phyloP scores from a whole-genome alignment of 2,113 vertebrate species.

The Colinus virginianus region DNA sequence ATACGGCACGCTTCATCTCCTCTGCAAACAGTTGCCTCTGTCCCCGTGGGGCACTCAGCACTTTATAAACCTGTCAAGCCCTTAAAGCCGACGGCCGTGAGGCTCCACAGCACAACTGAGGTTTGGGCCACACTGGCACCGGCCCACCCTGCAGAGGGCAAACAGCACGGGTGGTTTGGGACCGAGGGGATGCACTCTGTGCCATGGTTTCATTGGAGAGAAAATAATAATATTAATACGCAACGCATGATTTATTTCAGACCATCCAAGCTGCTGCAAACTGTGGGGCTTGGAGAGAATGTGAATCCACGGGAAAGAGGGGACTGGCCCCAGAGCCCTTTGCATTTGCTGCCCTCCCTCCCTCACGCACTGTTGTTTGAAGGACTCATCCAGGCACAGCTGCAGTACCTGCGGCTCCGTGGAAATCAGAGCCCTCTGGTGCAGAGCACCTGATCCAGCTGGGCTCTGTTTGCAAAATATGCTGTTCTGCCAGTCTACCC shows the following conservation, averaged over 20 bases:
- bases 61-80: constrained; percentile 89
- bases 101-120: constrained; percentile 31
- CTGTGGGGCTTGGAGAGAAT: not conserved
- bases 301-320: not conserved
- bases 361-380: not conserved
- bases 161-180: not conserved
- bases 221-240: not conserved
- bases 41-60: constrained; percentile 88
- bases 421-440: not conserved
- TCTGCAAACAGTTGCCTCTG: constrained; percentile 66
- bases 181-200: not conserved
- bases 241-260: constrained; percentile 7
- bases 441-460: not conserved
- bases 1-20: constrained; percentile 57
- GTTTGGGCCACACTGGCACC: not conserved
- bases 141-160: not conserved
- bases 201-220: not conserved
- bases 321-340: constrained; percentile 18
- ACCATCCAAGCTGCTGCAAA: constrained; percentile 46
- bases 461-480: not conserved
- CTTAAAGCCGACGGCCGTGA: constrained; percentile 44
- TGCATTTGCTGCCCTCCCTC: constrained; percentile 11
- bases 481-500: not conserved
- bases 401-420: not conserved
- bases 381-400: not conserved